phyloP scores from a whole-genome alignment of 2,888 invertebrate genomes.

The Nomada fabriciana region DNA sequence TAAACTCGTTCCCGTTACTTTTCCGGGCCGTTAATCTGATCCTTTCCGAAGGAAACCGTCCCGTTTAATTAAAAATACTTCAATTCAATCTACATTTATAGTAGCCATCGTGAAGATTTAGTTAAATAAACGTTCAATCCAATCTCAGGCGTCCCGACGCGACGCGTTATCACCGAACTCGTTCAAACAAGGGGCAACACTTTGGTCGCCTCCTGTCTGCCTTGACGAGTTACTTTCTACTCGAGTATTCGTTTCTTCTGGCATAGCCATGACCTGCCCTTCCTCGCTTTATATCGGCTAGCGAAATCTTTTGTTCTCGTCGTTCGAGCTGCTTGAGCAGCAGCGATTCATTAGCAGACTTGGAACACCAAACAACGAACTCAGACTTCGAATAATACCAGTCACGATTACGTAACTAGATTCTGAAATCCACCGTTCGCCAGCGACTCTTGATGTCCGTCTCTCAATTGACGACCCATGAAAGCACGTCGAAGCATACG shows the following conservation, averaged over 20 bases:
- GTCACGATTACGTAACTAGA: not conserved
- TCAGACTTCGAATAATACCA: not conserved
- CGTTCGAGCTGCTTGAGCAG: not conserved
- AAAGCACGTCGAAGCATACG: not conserved
- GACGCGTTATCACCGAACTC: not conserved
- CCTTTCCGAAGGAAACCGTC: not conserved
- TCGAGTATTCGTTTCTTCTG: slow-evolving; percentile 18
- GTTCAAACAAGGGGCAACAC: not conserved
- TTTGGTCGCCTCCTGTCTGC: slow-evolving; percentile 1
- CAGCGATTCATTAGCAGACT: not conserved
- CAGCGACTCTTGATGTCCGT: not conserved
- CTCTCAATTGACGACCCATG: not conserved
- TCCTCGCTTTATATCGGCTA: not conserved
- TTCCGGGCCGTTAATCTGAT: slow-evolving; percentile 8
- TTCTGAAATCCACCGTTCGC: not conserved
- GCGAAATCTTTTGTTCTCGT: not conserved
- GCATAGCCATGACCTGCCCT: not conserved
- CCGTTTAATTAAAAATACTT: slow-evolving; percentile 4
- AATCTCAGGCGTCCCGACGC: slow-evolving; percentile 14
- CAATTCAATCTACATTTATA: slow-evolving; percentile 5
- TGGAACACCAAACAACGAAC: not conserved
- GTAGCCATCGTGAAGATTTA: not conserved
- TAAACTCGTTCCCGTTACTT: not conserved
- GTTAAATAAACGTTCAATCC: slow-evolving; percentile 10
- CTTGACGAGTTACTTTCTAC: slow-evolving; percentile 12